Conservation (phyloP, 2,888 invertebrate genomes). For the Metalampra italica region DNA sequence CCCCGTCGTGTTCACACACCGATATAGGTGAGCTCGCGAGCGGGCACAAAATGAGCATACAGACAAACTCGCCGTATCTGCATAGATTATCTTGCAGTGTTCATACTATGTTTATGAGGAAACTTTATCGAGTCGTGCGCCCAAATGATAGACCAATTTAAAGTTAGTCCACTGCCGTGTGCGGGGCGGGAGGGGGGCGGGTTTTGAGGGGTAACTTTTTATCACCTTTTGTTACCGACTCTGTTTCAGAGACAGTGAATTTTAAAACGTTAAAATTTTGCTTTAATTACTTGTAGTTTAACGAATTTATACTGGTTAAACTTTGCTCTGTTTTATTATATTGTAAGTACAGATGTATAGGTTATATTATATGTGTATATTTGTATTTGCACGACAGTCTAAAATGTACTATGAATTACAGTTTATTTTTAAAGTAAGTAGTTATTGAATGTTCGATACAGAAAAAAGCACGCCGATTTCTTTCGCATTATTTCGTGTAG, state of each 20-base stretch:
- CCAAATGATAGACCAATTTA: slow-evolving; percentile 39
- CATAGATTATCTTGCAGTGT: slow-evolving; percentile 6
- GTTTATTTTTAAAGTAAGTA: no score
- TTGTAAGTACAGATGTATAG: no score
- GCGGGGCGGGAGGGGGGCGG: background rate
- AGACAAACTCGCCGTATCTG: slow-evolving; percentile 5
- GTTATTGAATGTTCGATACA: no score
- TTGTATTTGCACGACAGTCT: no score
- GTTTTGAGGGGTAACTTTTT: background rate
- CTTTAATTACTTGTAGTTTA: background rate
- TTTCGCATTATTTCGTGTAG: no score
- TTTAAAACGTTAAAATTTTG: no score
- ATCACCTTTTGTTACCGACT: slow-evolving; percentile 4
- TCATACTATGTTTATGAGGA: slow-evolving; percentile 1
- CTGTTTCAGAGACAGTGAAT: background rate
- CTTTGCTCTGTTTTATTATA: no score
- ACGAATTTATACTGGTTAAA: background rate
- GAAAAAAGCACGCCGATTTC: no score
- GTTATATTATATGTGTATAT: no score
- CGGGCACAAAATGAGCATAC: background rate
- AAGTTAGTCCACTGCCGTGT: slow-evolving; percentile 29
- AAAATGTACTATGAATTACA: no score
- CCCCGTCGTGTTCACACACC: no score
- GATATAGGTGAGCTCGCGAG: no score
- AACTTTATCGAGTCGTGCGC: background rate